phyloP scores from a whole-genome alignment of 2,797 vertebrate genomes.

The Gorsachius magnificus region DNA sequence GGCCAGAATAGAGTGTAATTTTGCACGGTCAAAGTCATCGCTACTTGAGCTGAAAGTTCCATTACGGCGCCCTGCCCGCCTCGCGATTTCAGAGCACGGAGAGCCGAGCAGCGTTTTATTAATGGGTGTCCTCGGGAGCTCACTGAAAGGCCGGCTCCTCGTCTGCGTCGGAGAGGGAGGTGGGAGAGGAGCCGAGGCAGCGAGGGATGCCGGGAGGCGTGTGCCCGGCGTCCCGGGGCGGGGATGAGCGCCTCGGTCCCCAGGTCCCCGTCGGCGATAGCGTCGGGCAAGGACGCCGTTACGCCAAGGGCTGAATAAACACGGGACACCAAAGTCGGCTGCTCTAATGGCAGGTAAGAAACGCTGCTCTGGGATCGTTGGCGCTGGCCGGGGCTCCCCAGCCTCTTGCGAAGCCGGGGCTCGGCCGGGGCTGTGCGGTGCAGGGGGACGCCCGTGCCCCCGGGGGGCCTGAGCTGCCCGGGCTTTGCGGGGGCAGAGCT shows the following conservation, averaged over 20 bases:
- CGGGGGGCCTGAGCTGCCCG: fast-evolving
- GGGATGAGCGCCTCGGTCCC: neutral
- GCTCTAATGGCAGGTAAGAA: too few relatives aligned
- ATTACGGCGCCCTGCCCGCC: neutral
- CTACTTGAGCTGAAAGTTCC: conserved; percentile 67
- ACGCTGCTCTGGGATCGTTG: fast-evolving
- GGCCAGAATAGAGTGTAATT: conserved; percentile 75
- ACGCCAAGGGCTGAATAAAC: fast-evolving
- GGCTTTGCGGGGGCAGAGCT: neutral
- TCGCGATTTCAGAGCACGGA: neutral
- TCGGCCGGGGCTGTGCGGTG: neutral
- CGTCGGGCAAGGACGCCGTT: fast-evolving
- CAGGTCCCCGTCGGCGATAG: fast-evolving
- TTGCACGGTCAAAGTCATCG: conserved; percentile 67
- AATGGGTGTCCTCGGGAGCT: neutral
- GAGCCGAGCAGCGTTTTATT: neutral
- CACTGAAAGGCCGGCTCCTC: neutral
- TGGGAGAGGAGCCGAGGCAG: neutral
- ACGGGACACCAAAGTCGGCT: fast-evolving
- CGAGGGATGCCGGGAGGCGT: fast-evolving
- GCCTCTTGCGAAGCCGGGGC: neutral
- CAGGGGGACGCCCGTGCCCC: neutral
- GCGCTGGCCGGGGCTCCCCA: neutral
- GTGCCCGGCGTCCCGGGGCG: fast-evolving
- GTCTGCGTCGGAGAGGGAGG: neutral